Percentiles rank a stretch among this genome's conserved stretches.
These are phyloP conservation scores for Parnassius smintheus DNA, from an alignment of 2,888 invertebrate species.

Conservation along the genomic window DNA sequence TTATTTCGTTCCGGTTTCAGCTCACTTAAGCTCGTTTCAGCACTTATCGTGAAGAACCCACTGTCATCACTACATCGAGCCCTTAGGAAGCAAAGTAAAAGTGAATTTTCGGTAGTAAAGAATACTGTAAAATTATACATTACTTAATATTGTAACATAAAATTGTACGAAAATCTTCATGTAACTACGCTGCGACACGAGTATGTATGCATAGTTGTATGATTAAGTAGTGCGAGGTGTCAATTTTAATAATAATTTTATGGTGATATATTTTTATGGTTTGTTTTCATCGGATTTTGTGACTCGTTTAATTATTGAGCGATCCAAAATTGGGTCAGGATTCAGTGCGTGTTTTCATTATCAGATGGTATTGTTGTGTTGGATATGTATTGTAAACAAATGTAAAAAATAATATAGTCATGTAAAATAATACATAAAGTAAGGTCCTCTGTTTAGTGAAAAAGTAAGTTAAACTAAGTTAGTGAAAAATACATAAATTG, in stretches of 20 bases:
- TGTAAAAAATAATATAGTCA: neutral
- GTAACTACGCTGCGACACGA: too few relatives aligned
- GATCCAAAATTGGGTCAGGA: conserved; percentile 12
- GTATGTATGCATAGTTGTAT: too few relatives aligned
- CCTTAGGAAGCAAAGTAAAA: neutral
- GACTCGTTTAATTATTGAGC: conserved; percentile 17
- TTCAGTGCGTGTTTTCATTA: conserved; percentile 9
- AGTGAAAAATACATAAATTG: too few relatives aligned
- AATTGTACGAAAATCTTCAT: too few relatives aligned
- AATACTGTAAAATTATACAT: too few relatives aligned
- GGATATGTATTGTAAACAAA: neutral
- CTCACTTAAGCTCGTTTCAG: conserved; percentile 18
- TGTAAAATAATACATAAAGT: neutral
- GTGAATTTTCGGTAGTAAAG: too few relatives aligned
- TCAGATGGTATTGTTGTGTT: neutral
- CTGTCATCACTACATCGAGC: conserved; percentile 3
- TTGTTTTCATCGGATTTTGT: conserved; percentile 6
- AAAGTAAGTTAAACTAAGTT: too few relatives aligned
- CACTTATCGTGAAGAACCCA: conserved; percentile 14
- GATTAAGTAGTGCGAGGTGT: too few relatives aligned
- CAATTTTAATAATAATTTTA: too few relatives aligned
- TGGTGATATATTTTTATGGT: conserved; percentile 1
- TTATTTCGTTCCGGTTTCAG: conserved; percentile 3
- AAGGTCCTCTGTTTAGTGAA: too few relatives aligned
- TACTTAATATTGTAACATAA: too few relatives aligned